Percentiles rank a stretch among this genome's conserved stretches.
Conservation (phyloP, 2,797 vertebrate species). For the Crax fasciolata region DNA sequence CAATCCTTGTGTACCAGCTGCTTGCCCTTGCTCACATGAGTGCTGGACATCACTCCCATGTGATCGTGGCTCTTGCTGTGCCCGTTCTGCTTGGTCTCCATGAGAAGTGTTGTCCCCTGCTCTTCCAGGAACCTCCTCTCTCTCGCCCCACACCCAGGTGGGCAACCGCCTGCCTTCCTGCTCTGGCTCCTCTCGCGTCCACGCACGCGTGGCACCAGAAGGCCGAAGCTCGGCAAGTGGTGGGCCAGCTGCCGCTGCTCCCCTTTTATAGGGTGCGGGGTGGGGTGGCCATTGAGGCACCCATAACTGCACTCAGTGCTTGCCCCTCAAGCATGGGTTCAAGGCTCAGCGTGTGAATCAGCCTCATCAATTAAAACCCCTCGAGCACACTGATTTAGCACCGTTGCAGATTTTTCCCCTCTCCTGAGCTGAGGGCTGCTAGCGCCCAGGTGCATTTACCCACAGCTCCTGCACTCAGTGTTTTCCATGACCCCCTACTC, state of each 20-base stretch:
- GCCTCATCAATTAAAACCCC: background rate
- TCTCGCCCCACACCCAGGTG: background rate
- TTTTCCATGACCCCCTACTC: background rate
- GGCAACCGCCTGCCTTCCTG: background rate
- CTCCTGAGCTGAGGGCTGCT: background rate
- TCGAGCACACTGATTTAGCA: background rate
- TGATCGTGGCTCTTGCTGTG: background rate
- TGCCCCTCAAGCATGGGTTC: fast-evolving
- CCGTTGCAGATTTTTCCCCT: background rate
- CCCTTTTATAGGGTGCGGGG: too few species aligned
- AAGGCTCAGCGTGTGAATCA: background rate
- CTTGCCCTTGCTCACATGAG: background rate
- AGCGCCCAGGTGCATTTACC: background rate
- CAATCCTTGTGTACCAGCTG: background rate
- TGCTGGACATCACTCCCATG: background rate
- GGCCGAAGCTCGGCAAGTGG: background rate
- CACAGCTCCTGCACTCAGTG: background rate
- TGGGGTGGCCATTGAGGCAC: background rate
- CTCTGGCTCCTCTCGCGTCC: background rate
- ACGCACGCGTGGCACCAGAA: background rate
- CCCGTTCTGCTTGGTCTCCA: background rate
- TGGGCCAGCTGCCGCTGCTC: background rate
- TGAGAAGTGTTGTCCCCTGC: background rate
- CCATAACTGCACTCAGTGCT: background rate
- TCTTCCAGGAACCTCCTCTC: background rate